phyloP scores from a whole-genome alignment of 2,888 invertebrate genomes.

The Electrophaes corylata region DNA sequence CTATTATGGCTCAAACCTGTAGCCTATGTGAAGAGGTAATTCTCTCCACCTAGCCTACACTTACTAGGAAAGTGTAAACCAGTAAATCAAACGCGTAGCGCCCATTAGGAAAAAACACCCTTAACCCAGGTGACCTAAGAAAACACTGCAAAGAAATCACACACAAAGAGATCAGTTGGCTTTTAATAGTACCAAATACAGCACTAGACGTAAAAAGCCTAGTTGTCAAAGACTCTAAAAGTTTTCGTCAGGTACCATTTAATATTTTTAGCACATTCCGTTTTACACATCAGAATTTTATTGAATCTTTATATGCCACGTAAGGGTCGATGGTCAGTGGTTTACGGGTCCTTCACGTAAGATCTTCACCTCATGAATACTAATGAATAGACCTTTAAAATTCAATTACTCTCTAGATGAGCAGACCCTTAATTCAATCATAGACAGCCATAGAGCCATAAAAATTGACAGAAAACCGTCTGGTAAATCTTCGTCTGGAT shows the following conservation, averaged over 20 bases:
- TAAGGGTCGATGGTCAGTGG: conserved; percentile 8
- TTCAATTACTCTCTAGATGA: conserved; percentile 2
- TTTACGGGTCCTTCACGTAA: conserved; percentile 3
- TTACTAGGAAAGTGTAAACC: no score
- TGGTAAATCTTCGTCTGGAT: no score
- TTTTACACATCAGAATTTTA: conserved; percentile 3
- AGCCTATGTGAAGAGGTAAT: no score
- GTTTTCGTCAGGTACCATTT: neutral
- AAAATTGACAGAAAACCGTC: neutral
- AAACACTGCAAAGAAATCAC: no score
- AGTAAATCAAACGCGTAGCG: no score
- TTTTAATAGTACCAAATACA: no score
- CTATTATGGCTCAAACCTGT: no score
- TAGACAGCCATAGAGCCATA: neutral
- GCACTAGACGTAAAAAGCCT: no score
- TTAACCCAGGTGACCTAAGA: no score
- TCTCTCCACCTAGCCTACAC: no score
- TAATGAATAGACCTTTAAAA: conserved; percentile 5
- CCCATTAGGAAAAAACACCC: no score
- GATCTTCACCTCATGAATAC: conserved; percentile 5
- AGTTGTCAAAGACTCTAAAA: neutral
- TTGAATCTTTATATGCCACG: conserved; percentile 9
- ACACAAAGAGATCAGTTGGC: no score
- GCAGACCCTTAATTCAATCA: neutral
- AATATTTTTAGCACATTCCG: conserved; percentile 12